A percentile compares a stretch with the other conserved stretches of the same genome.
Evolutionary conservation across 2,797 vertebrate species (phyloP).

Genomic region (Apogon hyalosoma): DNA sequence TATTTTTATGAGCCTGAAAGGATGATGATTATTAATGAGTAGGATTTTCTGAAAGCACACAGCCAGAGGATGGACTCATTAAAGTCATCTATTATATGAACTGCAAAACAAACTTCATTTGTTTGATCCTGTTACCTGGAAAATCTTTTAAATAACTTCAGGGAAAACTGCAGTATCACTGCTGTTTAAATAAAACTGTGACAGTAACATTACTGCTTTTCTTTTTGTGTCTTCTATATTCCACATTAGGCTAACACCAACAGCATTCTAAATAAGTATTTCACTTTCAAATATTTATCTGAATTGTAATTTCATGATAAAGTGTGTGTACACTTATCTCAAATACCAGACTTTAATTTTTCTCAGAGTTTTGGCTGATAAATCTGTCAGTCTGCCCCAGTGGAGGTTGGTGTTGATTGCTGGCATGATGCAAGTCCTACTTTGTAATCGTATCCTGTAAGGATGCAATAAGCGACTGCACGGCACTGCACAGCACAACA

Average conservation of each 20-base stretch:
- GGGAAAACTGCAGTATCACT: neutral
- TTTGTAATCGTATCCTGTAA: constrained; percentile 6
- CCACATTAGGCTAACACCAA: neutral
- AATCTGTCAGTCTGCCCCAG: neutral
- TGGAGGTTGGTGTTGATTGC: constrained; percentile 5
- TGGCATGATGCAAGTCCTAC: neutral
- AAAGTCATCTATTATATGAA: constrained; percentile 6
- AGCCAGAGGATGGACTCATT: neutral
- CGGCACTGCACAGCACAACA: neutral
- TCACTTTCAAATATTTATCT: neutral
- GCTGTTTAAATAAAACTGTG: too few species aligned
- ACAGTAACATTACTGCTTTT: too few species aligned
- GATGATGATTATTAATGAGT: constrained; percentile 26
- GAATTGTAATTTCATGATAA: neutral
- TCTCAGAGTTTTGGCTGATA: neutral
- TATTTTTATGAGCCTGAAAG: constrained; percentile 9
- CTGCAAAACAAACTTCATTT: neutral
- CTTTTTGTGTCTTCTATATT: neutral
- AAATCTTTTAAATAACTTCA: neutral
- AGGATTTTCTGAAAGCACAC: constrained; percentile 14
- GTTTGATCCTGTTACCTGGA: neutral
- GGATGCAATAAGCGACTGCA: constrained; percentile 4
- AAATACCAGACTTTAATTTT: constrained; percentile 14
- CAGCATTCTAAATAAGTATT: neutral
- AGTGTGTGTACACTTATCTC: neutral